phyloP scores from a whole-genome alignment of 2,888 invertebrate genomes.

The Pollenia amentaria region DNA sequence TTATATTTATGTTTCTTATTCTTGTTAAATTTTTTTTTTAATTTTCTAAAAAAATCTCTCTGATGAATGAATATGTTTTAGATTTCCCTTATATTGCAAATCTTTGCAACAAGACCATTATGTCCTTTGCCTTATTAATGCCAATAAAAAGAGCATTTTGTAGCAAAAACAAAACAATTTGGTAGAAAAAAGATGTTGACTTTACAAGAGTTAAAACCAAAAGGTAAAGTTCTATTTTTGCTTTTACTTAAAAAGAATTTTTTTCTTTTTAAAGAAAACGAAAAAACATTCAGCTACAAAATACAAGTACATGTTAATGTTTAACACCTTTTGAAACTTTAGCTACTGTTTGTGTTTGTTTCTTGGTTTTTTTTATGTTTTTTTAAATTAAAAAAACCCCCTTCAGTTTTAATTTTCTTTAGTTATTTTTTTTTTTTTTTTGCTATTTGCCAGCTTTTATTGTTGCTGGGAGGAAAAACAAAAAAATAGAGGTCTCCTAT shows the following conservation, averaged over 20 bases:
- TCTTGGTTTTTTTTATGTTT: conserved; percentile 5
- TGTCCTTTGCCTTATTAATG: conserved; percentile 47
- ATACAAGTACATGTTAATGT: conserved; percentile 60
- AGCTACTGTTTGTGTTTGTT: conserved; percentile 54
- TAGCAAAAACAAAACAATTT: conserved; percentile 14
- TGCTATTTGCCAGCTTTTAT: conserved; percentile 35
- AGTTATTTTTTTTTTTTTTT: conserved; percentile 9
- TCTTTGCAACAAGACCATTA: conserved; percentile 11
- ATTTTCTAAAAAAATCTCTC: too few relatives aligned
- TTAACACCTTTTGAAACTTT: conserved; percentile 71
- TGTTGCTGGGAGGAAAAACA: background rate
- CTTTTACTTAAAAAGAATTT: too few relatives aligned
- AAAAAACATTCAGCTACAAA: conserved; percentile 21
- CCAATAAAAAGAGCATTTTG: conserved; percentile 55
- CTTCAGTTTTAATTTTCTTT: conserved; percentile 49
- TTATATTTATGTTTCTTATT: background rate
- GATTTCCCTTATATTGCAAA: conserved; percentile 22
- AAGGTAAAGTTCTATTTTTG: conserved; percentile 15
- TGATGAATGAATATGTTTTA: background rate
- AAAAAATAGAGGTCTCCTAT: conserved; percentile 59
- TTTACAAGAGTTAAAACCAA: conserved; percentile 42
- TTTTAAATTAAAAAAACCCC: conserved; percentile 24
- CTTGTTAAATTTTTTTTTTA: background rate
- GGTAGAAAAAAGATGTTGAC: conserved; percentile 52
- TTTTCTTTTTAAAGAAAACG: conserved; percentile 19